Percentiles rank a stretch among this genome's conserved stretches.
phyloP scores from a whole-genome alignment of 1,140 invertebrate genomes.

The Leucophenga varia region DNA sequence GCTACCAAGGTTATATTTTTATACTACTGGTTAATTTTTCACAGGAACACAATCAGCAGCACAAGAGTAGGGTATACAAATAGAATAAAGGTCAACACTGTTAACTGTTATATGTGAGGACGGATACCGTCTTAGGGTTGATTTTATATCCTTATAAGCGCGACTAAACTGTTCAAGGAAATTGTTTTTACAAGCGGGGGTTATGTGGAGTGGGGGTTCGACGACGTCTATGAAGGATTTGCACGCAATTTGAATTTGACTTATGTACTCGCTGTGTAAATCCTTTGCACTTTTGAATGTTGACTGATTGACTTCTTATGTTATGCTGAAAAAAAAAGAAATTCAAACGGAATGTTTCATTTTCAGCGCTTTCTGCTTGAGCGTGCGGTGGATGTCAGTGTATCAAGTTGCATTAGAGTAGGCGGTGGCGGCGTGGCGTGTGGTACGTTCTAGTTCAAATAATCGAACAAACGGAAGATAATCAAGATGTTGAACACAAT shows the following conservation, averaged over 20 bases:
- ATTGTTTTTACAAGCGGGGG: background rate
- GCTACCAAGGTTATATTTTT: too few relatives aligned
- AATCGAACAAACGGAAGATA: constrained; percentile 49
- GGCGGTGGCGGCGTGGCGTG: constrained; percentile 9
- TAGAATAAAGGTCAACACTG: background rate
- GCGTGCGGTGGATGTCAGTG: background rate
- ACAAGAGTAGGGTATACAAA: background rate
- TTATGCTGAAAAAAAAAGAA: constrained; percentile 51
- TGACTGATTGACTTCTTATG: constrained; percentile 53
- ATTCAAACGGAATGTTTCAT: constrained; percentile 40
- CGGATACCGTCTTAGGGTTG: constrained; percentile 36
- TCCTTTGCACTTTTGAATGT: constrained; percentile 51
- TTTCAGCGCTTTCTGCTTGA: constrained; percentile 6
- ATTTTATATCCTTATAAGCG: constrained; percentile 5
- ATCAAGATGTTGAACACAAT: constrained; percentile 52
- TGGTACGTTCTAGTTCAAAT: constrained; percentile 13
- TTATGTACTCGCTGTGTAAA: constrained; percentile 36
- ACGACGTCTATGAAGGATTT: constrained; percentile 10
- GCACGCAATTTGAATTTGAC: constrained; percentile 36
- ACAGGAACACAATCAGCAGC: background rate
- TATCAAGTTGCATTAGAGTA: too few relatives aligned
- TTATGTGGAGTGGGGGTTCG: constrained; percentile 4
- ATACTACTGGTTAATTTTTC: too few relatives aligned
- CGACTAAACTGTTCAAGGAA: constrained; percentile 33
- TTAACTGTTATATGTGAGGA: background rate